Base-by-base conservation (phyloP, 2,888 invertebrate genomes). In the Aleiodes testaceus region DNA sequence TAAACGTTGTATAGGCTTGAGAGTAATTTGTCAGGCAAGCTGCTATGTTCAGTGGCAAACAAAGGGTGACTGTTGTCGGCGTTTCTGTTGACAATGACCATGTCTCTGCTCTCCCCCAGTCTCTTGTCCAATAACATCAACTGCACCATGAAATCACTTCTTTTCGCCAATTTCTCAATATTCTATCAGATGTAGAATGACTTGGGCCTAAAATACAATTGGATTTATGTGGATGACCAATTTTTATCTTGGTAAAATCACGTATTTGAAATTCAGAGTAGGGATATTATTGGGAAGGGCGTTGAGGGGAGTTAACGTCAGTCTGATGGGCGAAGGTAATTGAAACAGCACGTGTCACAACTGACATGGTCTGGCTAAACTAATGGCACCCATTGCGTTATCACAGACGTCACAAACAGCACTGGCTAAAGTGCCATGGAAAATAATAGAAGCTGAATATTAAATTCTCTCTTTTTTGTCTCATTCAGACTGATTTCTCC, bases 291-390 rank as follows among this genome's bases (percentile, higher is more conserved):
- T 36, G 36, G 18, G 3, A 59, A 59, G 59, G 36, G 42, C 26
- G 53, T 53, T n/a, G 30, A 53, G 59, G 59, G 59, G 36, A 59
- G 59, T 42, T 59, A 14, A 59, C 18, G 59, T 59, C 59, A 59
- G 59, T 59, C 59, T 59, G 36, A 59, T 59, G 59, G 59, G 3
- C 36, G 59, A 36, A 16, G 59, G 76, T 80, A 80, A 81, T 82
- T 79, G 81, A 81, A 82, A 81, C 79, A 79, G 81, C 81, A 80
- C 80, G 81, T 79, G 81, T 79, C 80, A 79, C 77, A 75, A 73
- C 69, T 69, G 77, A 79, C 76, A 75, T 74, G 69, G 73, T 71
- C 63, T 73, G 78, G 77, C 76, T 76, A 74, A 79, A 74, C 79
- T 79, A 79, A 81, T 78, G 79, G 79, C 73, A 63, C 45, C 74